Conservation (phyloP, 2,113 vertebrate genomes). For the Shinisaurus crocodilurus region DNA sequence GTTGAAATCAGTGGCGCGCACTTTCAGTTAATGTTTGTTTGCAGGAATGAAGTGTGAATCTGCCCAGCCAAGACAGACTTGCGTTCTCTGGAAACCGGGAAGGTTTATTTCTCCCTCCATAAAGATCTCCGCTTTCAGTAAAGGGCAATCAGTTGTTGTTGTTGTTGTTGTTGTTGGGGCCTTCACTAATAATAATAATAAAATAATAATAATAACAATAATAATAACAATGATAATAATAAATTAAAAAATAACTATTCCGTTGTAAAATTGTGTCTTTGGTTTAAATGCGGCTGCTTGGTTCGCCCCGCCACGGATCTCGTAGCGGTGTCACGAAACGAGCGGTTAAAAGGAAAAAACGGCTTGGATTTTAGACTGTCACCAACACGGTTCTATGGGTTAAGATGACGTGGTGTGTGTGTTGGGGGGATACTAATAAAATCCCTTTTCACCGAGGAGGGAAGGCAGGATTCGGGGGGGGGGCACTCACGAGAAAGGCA, state of each 20-base stretch:
- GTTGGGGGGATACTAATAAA: neutral
- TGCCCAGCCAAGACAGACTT: neutral
- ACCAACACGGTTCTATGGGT: neutral
- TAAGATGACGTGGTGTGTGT: no score
- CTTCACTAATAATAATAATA: no score
- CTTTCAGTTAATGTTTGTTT: neutral
- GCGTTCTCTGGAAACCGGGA: neutral
- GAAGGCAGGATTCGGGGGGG: neutral
- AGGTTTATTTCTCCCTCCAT: neutral
- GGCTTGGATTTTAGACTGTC: neutral
- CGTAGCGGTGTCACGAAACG: neutral
- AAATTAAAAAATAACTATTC: no score
- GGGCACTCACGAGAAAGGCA: neutral
- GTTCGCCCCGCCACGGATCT: neutral
- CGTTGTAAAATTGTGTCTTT: neutral
- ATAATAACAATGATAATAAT: no score
- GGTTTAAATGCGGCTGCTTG: neutral
- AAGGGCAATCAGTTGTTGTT: neutral
- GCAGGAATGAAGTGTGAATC: neutral
- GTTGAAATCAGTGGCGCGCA: no score
- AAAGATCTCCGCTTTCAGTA: neutral
- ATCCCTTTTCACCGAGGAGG: neutral
- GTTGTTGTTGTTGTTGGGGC: no score
- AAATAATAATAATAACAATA: no score
- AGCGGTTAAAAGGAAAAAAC: no score